Percentiles rank a stretch among this genome's conserved stretches.
phyloP scores from a whole-genome alignment of 2,888 invertebrate species.

The Drosophila merina region DNA sequence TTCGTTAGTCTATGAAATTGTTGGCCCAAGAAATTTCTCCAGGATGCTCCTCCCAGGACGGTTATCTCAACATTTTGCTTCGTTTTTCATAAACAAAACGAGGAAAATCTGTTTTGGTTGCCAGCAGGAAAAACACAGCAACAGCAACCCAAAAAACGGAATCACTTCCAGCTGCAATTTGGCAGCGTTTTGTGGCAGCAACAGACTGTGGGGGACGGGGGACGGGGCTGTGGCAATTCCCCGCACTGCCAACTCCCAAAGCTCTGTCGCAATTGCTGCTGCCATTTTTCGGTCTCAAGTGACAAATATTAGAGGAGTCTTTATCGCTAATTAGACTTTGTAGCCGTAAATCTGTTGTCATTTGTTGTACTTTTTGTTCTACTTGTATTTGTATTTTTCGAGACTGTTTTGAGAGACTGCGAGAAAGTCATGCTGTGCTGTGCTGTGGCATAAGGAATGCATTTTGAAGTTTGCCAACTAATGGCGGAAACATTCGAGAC shows the following conservation, averaged over 20 bases:
- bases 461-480: slow-evolving; percentile 75
- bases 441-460: slow-evolving; percentile 61
- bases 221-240: slow-evolving; percentile 11
- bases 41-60: background rate
- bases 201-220: background rate
- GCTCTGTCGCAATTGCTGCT: slow-evolving; percentile 36
- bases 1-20: slow-evolving; percentile 28
- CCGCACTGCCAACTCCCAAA: slow-evolving; percentile 15
- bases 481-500: slow-evolving; percentile 66
- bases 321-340: slow-evolving; percentile 80
- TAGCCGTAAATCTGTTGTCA: slow-evolving; percentile 79
- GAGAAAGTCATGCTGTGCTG: slow-evolving; percentile 30
- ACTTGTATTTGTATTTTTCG: slow-evolving; percentile 3
- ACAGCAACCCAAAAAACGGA: slow-evolving; percentile 13
- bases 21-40: slow-evolving; percentile 54
- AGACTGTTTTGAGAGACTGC: background rate
- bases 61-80: slow-evolving; percentile 30
- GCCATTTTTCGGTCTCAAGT: slow-evolving; percentile 77
- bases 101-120: slow-evolving; percentile 72
- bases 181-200: slow-evolving; percentile 67
- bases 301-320: slow-evolving; percentile 80
- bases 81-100: slow-evolving; percentile 76
- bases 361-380: slow-evolving; percentile 57
- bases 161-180: slow-evolving; percentile 75
- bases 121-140: slow-evolving; percentile 54